A percentile compares a stretch with the other conserved stretches of the same genome.
Conservation (phyloP, 2,113 vertebrate species). For the Panurus biarmicus region DNA sequence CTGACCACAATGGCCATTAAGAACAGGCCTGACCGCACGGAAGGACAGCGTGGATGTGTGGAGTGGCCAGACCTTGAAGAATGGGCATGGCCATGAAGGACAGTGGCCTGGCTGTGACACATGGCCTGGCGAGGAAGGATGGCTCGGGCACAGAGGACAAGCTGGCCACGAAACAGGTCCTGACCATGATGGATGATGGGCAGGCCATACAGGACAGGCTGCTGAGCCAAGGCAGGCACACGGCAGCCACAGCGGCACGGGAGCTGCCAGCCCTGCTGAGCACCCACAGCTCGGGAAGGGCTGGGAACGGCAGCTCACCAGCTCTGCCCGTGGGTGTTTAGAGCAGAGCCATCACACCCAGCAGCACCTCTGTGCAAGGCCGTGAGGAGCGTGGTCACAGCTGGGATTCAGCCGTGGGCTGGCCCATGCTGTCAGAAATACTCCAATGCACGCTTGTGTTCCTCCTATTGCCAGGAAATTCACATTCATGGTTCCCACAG, state of each 20-base stretch:
- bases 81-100: neutral
- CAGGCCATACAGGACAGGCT: neutral
- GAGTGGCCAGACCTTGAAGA: neutral
- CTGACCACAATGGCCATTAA: neutral
- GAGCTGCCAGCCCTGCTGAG: neutral
- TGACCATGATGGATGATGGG: accelerated
- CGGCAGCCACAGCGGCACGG: accelerated
- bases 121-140: too few species aligned
- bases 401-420: neutral
- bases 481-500: accelerated
- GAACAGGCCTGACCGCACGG: neutral
- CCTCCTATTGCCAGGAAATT: neutral
- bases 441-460: accelerated
- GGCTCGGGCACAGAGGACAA: neutral
- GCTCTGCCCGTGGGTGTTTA: neutral
- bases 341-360: neutral
- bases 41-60: neutral
- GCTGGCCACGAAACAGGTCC: neutral
- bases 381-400: accelerated
- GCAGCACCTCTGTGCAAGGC: neutral
- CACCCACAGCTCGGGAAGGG: neutral
- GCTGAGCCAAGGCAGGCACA: accelerated
- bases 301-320: neutral
- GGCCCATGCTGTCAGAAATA: accelerated
- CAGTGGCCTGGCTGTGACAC: neutral